Percentiles rank a stretch among this genome's conserved stretches.
phyloP scores from a whole-genome alignment of 1,140 invertebrate species.

The Rhopalosiphum padi region DNA sequence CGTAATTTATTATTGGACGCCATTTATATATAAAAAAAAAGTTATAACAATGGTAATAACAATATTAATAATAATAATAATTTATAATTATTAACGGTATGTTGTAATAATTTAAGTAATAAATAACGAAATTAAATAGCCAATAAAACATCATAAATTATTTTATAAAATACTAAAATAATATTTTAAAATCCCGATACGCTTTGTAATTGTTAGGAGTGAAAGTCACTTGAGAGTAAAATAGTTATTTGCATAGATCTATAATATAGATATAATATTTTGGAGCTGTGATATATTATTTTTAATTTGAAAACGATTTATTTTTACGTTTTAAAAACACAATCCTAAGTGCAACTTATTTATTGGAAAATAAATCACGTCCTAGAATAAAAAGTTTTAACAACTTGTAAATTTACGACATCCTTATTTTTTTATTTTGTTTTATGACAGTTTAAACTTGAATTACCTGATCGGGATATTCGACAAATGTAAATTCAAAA shows the following conservation, averaged over 20 bases:
- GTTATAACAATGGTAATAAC: neutral
- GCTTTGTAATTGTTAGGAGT: neutral
- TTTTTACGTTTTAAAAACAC: neutral
- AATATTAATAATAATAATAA: conserved; percentile 15
- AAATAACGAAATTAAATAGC: conserved; percentile 24
- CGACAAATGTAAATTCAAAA: neutral
- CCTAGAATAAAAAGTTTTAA: neutral
- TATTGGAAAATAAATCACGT: conserved; percentile 15
- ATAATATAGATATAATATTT: neutral
- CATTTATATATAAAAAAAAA: neutral
- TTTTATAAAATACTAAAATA: conserved; percentile 6
- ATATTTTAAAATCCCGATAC: neutral
- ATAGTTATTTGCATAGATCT: neutral
- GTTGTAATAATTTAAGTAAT: neutral
- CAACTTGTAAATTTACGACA: neutral
- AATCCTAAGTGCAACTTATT: neutral
- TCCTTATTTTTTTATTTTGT: neutral
- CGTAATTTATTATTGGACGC: neutral
- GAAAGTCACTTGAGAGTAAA: neutral
- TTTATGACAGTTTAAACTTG: neutral
- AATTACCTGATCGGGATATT: neutral
- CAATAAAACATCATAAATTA: conserved; percentile 2
- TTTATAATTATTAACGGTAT: conserved; percentile 27
- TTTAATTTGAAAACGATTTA: conserved; percentile 40
- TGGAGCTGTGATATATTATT: neutral